Conservation (phyloP, 2,113 vertebrate genomes). For the Microcebus jonahi region DNA sequence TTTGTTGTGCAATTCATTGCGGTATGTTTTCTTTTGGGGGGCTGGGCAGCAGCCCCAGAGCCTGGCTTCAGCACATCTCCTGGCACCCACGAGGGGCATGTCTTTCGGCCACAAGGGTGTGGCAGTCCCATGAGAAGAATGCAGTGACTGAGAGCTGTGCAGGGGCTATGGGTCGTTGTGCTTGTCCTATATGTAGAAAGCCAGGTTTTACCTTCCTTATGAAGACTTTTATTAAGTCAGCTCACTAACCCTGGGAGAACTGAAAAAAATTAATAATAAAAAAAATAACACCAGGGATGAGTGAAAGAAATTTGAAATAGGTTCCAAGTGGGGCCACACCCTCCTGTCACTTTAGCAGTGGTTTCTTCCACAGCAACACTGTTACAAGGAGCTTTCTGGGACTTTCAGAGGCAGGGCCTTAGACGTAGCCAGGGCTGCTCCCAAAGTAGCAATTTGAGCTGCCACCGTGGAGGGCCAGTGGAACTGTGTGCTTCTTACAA, state of each 20-base stretch:
- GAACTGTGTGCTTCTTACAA: not conserved
- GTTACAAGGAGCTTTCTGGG: not conserved
- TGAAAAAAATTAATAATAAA: not conserved
- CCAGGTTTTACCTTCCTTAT: not conserved
- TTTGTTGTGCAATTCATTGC: not conserved
- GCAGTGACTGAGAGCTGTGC: not conserved
- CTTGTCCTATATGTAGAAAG: not conserved
- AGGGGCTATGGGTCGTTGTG: fast-evolving
- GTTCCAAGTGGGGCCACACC: not conserved
- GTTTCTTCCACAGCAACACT: not conserved
- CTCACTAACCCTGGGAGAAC: not conserved
- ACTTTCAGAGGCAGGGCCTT: not conserved
- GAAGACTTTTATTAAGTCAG: not conserved
- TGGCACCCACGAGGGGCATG: too few species aligned
- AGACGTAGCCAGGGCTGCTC: not conserved
- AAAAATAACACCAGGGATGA: not conserved
- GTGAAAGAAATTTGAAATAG: not conserved
- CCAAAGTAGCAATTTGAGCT: not conserved
- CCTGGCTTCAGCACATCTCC: not conserved
- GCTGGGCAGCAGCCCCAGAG: not conserved
- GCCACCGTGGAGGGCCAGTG: not conserved
- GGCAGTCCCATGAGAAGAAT: fast-evolving
- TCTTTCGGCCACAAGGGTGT: fast-evolving
- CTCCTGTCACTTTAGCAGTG: not conserved
- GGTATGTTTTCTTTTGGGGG: not conserved